phyloP scores from a whole-genome alignment of 2,113 vertebrate genomes.

The Fulica atra region DNA sequence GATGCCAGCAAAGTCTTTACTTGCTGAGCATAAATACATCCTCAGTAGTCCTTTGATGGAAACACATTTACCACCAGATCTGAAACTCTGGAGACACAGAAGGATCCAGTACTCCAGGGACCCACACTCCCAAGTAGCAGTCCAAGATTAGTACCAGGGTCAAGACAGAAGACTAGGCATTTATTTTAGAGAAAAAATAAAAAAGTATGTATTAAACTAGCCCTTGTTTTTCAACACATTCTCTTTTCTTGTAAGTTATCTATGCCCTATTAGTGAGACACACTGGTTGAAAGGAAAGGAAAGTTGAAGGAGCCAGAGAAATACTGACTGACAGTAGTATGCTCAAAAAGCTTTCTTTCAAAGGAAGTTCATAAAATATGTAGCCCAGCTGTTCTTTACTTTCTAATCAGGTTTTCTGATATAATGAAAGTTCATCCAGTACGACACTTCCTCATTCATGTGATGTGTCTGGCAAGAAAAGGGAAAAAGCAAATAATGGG shows the following conservation, averaged over 20 bases:
- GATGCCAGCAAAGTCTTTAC: not conserved
- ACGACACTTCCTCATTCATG: slow-evolving; percentile 25
- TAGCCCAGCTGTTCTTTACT: slow-evolving; percentile 27
- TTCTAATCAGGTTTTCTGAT: slow-evolving; percentile 35
- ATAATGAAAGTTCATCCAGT: slow-evolving; percentile 47
- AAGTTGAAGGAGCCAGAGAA: not conserved
- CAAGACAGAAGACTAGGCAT: not conserved
- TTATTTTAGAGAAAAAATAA: not conserved
- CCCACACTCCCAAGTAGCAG: not conserved
- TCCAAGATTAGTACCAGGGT: not conserved
- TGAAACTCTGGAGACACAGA: not conserved
- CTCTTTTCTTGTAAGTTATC: not conserved
- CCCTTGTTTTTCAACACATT: not conserved
- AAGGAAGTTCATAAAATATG: slow-evolving; percentile 36
- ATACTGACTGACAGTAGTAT: not conserved
- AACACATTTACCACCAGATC: not conserved
- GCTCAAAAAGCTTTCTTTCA: not conserved
- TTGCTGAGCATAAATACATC: not conserved
- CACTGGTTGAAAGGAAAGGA: not conserved
- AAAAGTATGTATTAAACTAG: not conserved
- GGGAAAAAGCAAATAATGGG: not conserved
- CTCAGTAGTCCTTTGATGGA: not conserved
- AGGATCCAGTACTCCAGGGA: not conserved
- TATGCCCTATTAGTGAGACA: not conserved
- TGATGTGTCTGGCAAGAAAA: slow-evolving; percentile 15